phyloP scores from a whole-genome alignment of 2,888 invertebrate species.

The Abrostola tripartita region DNA sequence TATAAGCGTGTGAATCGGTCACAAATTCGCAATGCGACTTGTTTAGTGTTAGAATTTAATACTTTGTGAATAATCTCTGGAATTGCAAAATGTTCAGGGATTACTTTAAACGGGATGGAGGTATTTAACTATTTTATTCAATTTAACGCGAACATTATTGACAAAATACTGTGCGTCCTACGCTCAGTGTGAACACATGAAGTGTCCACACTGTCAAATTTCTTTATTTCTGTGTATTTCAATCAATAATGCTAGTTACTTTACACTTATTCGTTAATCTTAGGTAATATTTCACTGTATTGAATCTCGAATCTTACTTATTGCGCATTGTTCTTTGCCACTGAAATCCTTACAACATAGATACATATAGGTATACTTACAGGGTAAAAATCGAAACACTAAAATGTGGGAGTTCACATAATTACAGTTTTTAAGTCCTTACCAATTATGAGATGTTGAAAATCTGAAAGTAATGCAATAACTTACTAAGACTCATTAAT shows the following conservation, averaged over 20 bases:
- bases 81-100: slow-evolving; percentile 38
- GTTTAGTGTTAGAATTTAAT: slow-evolving; percentile 23
- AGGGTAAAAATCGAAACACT: not conserved
- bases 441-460: too few relatives aligned
- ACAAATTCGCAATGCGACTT: slow-evolving; percentile 47
- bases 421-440: not conserved
- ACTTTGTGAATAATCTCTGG: slow-evolving; percentile 27
- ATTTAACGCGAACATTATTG: slow-evolving; percentile 2
- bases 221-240: slow-evolving; percentile 19
- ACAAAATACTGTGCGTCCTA: not conserved
- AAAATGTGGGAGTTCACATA: not conserved
- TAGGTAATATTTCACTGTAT: not conserved
- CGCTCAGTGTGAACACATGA: slow-evolving; percentile 8
- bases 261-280: not conserved
- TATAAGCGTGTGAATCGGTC: slow-evolving; percentile 26
- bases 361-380: not conserved
- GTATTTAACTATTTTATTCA: slow-evolving; percentile 18
- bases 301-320: not conserved
- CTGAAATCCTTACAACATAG: not conserved
- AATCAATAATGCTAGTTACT: slow-evolving; percentile 26
- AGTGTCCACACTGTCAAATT: slow-evolving; percentile 11
- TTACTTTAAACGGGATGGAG: slow-evolving; percentile 23
- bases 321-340: slow-evolving; percentile 4
- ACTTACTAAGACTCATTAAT: too few relatives aligned
- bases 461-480: too few relatives aligned